A percentile compares a stretch with the other conserved stretches of the same genome.
phyloP scores from a whole-genome alignment of 2,113 vertebrate species.

The Heterotis niloticus region DNA sequence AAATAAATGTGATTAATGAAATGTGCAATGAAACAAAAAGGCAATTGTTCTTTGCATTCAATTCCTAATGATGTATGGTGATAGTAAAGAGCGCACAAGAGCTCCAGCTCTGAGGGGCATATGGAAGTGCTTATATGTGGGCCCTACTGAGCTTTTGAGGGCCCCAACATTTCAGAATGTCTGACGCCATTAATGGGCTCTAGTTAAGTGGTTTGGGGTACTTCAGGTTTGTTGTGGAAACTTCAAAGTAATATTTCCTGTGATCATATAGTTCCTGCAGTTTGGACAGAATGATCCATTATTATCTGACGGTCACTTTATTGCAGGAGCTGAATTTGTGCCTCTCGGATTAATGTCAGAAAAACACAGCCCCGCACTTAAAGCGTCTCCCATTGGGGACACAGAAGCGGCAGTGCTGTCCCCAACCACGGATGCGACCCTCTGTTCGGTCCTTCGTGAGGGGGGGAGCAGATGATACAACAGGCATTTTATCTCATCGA shows the following conservation, averaged over 20 bases:
- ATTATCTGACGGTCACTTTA: slow-evolving; percentile 55
- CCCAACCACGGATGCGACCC: slow-evolving; percentile 7
- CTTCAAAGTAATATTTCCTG: slow-evolving; percentile 19
- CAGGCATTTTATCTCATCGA: slow-evolving; percentile 24
- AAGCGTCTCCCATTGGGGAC: not conserved
- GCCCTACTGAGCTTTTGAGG: slow-evolving; percentile 54
- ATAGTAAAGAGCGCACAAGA: slow-evolving; percentile 59
- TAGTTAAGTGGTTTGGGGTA: slow-evolving; percentile 61
- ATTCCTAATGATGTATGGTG: slow-evolving; percentile 56
- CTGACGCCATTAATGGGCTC: slow-evolving; percentile 54
- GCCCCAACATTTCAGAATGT: slow-evolving; percentile 53
- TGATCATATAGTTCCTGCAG: slow-evolving; percentile 39
- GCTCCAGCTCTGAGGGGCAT: slow-evolving; percentile 55
- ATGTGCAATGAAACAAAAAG: slow-evolving; percentile 58
- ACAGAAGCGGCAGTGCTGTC: not conserved
- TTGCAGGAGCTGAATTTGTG: slow-evolving; percentile 45
- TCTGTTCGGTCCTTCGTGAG: slow-evolving; percentile 4
- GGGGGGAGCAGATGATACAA: slow-evolving; percentile 33
- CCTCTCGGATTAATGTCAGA: slow-evolving; percentile 50
- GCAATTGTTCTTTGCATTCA: slow-evolving; percentile 66
- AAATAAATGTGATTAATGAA: slow-evolving; percentile 31
- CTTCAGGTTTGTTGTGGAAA: slow-evolving; percentile 56
- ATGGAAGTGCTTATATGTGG: slow-evolving; percentile 65
- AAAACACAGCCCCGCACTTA: slow-evolving; percentile 41
- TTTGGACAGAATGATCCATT: slow-evolving; percentile 55